Conservation (phyloP, 2,113 vertebrate species). For the Probosciger aterrimus region DNA sequence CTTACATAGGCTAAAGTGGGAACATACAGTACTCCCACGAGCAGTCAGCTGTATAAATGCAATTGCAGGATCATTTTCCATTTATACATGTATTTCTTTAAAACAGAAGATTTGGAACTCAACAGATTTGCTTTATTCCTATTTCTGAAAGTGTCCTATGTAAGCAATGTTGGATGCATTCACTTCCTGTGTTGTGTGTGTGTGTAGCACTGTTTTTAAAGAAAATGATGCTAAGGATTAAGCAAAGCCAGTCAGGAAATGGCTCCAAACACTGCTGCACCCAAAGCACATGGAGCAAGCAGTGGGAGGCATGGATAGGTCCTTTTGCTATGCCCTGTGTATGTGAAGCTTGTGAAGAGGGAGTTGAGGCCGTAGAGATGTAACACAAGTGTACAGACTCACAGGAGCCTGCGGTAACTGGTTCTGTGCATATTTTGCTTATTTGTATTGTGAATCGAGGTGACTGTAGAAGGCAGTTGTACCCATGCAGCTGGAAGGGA, state of each 20-base stretch:
- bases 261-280: neutral
- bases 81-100: neutral
- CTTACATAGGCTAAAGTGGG: neutral
- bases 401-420: neutral
- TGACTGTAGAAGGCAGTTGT: neutral
- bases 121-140: neutral
- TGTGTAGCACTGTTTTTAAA: neutral
- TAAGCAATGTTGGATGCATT: neutral
- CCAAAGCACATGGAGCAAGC: neutral
- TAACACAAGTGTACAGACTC: rapidly evolving
- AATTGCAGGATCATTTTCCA: neutral
- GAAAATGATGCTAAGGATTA: neutral
- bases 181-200: neutral
- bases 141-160: neutral
- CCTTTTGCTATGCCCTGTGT: neutral
- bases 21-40: neutral
- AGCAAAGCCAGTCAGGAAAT: neutral
- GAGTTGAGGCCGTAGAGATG: neutral
- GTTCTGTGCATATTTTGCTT: neutral
- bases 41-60: neutral
- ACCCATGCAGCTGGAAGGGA: rapidly evolving
- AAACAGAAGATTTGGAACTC: neutral
- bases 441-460: neutral
- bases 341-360: neutral
- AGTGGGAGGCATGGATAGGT: rapidly evolving